phyloP scores from a whole-genome alignment of 2,113 vertebrate genomes.

The Amphiprion ocellaris region DNA sequence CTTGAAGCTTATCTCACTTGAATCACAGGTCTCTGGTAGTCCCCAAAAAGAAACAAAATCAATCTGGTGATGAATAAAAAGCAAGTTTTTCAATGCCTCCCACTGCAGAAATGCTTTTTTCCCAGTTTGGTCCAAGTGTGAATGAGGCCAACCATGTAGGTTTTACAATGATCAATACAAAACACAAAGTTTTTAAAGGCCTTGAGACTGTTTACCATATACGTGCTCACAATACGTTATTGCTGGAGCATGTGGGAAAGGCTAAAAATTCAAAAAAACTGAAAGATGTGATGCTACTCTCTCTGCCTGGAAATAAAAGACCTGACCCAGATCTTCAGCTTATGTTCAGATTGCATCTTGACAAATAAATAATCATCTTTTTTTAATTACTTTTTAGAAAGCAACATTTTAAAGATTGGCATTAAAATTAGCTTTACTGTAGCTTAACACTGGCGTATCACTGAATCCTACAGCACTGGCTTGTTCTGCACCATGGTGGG shows the following conservation, averaged over 20 bases:
- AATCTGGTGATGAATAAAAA: constrained; percentile 11
- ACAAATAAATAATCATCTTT: constrained; percentile 29
- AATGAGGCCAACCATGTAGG: constrained; percentile 51
- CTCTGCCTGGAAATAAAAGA: constrained; percentile 27
- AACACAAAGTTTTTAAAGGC: constrained; percentile 8
- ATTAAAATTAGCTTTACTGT: constrained; percentile 53
- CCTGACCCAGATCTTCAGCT: constrained; percentile 15
- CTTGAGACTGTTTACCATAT: constrained; percentile 5
- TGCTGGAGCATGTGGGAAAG: constrained; percentile 7
- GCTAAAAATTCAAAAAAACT: constrained; percentile 1
- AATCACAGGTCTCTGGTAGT: constrained; percentile 56
- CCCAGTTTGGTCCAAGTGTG: constrained; percentile 79
- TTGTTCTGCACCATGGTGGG: constrained; percentile 43
- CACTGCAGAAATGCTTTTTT: constrained; percentile 15
- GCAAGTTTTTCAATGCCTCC: constrained; percentile 1
- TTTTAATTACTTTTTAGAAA: neutral
- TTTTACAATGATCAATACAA: constrained; percentile 22
- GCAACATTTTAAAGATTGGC: constrained; percentile 30
- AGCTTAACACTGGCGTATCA: constrained; percentile 74
- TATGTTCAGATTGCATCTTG: constrained; percentile 27
- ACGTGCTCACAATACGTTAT: constrained; percentile 1
- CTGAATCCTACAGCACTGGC: constrained; percentile 39
- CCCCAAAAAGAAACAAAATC: neutral
- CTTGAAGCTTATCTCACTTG: constrained; percentile 63
- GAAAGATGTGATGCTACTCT: constrained; percentile 6